Percentiles rank a stretch among this genome's conserved stretches.
Conservation (phyloP, 2,113 vertebrate genomes). For the Sylvietta virens region DNA sequence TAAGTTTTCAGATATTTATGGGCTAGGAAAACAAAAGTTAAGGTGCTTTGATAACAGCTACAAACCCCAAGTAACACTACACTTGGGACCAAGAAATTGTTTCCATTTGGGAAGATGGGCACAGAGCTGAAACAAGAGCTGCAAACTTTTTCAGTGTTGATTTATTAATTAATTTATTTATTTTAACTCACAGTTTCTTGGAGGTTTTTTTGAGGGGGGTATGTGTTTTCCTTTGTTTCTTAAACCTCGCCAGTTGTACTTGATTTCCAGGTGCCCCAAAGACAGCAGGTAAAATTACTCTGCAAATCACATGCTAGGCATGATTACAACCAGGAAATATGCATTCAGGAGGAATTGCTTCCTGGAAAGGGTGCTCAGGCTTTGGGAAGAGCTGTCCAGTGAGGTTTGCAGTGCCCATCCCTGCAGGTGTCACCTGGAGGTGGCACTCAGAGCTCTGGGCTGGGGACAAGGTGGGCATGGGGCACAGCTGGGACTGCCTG, state of each 20-base stretch:
- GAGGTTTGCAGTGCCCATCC: neutral
- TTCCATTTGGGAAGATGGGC: neutral
- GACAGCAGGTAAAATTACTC: neutral
- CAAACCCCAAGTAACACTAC: neutral
- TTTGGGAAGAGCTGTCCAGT: neutral
- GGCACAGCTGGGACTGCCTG: accelerated
- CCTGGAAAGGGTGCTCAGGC: accelerated
- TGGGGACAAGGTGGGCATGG: neutral
- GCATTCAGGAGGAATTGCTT: neutral
- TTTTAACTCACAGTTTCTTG: neutral
- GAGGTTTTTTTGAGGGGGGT: neutral
- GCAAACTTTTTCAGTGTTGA: neutral
- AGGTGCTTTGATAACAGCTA: neutral
- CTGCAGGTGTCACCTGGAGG: neutral
- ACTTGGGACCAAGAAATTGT: neutral
- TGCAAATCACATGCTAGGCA: neutral
- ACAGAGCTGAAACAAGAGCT: neutral
- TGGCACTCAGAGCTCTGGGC: neutral
- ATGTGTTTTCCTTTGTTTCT: neutral
- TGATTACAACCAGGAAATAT: neutral
- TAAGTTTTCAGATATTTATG: neutral
- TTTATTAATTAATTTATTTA: neutral
- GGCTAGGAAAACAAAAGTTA: neutral
- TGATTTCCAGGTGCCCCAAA: neutral
- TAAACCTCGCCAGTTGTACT: neutral